Percentiles rank a stretch among this genome's conserved stretches.
Conservation (phyloP, 2,888 invertebrate genomes). For the Stenolophus ochropezus region DNA sequence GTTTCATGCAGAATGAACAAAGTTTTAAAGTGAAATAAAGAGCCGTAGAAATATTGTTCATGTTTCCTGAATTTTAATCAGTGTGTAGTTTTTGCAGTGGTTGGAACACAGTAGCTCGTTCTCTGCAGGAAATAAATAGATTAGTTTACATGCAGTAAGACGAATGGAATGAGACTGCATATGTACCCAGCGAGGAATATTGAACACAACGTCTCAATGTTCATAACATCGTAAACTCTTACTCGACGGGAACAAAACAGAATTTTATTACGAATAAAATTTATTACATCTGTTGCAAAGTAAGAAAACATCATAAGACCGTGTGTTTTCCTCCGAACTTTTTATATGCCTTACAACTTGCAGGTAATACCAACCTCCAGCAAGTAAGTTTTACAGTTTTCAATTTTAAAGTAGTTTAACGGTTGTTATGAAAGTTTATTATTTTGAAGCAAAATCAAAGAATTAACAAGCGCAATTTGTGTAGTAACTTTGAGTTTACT, state of each 20-base stretch:
- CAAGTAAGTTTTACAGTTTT: slow-evolving; percentile 16
- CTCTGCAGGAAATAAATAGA: neutral
- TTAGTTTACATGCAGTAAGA: slow-evolving; percentile 12
- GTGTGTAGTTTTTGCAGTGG: neutral
- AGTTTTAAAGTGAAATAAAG: neutral
- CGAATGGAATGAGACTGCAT: neutral
- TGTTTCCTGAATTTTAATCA: slow-evolving; percentile 28
- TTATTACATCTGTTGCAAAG: slow-evolving; percentile 43
- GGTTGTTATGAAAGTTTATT: neutral
- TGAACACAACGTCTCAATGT: slow-evolving; percentile 37
- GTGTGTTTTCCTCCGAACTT: neutral
- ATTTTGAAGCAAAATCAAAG: neutral
- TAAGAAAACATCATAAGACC: slow-evolving; percentile 39
- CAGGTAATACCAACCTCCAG: neutral
- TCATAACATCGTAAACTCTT: slow-evolving; percentile 44
- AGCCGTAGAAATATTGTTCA: neutral
- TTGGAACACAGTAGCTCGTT: neutral
- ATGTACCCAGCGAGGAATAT: neutral
- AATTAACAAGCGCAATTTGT: no score
- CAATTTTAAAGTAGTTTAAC: neutral
- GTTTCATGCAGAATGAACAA: neutral
- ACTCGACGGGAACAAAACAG: slow-evolving; percentile 41
- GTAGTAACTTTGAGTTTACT: no score
- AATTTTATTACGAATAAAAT: slow-evolving; percentile 46
- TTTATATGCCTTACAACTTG: neutral